These are phyloP conservation scores for Eutolmus rufibarbis DNA, from an alignment of 2,888 invertebrate genomes.

Conservation along the genomic window DNA sequence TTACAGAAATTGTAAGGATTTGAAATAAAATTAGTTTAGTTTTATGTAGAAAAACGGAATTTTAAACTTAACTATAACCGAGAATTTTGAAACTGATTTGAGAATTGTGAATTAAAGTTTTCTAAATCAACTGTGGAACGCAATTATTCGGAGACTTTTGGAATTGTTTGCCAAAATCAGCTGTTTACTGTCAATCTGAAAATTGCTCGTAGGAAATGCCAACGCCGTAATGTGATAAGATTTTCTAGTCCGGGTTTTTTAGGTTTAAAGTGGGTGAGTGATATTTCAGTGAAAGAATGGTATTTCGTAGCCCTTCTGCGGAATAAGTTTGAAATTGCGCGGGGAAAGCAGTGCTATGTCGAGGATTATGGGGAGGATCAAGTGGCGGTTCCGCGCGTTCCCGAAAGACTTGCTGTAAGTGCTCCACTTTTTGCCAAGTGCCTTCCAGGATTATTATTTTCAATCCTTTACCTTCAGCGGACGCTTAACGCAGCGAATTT, in stretches of 20 bases:
- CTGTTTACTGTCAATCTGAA: background rate
- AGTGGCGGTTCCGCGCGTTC: conserved; percentile 50
- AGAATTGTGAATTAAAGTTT: background rate
- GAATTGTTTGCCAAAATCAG: conserved; percentile 7
- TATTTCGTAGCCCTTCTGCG: background rate
- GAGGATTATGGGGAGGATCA: conserved; percentile 50
- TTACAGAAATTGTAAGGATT: too few species aligned
- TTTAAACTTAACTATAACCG: background rate
- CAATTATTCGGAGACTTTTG: background rate
- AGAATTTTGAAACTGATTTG: background rate
- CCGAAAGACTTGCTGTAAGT: conserved; percentile 49
- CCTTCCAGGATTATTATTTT: background rate
- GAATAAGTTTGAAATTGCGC: background rate
- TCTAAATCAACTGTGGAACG: background rate
- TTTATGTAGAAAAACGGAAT: background rate
- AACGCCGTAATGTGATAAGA: background rate
- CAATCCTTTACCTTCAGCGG: conserved; percentile 50
- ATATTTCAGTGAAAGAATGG: background rate
- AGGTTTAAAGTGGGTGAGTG: background rate
- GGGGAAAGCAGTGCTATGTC: background rate
- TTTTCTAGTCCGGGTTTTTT: background rate
- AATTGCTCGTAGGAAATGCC: background rate
- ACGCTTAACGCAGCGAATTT: conserved; percentile 52
- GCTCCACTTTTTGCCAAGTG: background rate
- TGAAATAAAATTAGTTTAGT: too few species aligned